These are phyloP conservation scores for Turritopsis dohrnii DNA, from an alignment of 30 jellyfish, hydroid and myxozoan species.

Conservation along the genomic window DNA sequence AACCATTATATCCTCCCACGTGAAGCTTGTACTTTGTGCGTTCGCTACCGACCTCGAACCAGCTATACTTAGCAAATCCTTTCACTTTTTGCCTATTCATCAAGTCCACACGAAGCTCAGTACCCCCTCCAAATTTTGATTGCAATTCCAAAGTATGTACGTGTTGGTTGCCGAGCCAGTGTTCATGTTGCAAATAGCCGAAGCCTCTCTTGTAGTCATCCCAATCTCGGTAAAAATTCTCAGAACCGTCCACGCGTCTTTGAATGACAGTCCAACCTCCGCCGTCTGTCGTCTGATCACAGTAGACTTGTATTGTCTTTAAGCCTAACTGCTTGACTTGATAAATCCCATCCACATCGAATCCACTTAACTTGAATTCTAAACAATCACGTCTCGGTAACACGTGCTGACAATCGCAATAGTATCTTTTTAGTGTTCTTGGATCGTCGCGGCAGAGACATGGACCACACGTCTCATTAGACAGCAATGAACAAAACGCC, in stretches of 20 bases:
- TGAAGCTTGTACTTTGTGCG: conserved; percentile 2
- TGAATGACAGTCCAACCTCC: conserved; percentile 11
- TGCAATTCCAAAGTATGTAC: neutral
- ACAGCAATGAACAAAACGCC: neutral
- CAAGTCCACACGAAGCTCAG: neutral
- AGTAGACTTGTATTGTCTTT: neutral
- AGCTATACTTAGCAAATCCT: neutral
- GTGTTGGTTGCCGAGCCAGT: neutral
- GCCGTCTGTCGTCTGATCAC: neutral
- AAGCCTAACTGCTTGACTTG: neutral
- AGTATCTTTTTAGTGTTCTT: neutral
- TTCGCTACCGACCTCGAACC: neutral
- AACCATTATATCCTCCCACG: neutral
- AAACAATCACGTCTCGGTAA: conserved; percentile 6
- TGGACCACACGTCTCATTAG: neutral
- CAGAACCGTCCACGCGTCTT: conserved; percentile 10
- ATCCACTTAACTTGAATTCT: neutral
- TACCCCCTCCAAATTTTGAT: neutral
- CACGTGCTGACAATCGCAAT: neutral
- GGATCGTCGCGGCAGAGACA: conserved; percentile 3
- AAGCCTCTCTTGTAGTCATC: neutral
- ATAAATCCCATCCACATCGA: neutral
- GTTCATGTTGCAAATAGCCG: conserved; percentile 1
- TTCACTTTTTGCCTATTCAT: neutral
- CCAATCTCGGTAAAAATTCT: neutral